Percentiles rank a stretch among this genome's conserved stretches.
Conservation (phyloP, 1,140 invertebrate genomes). For the Pachyrhynchus sulphureomaculatus region DNA sequence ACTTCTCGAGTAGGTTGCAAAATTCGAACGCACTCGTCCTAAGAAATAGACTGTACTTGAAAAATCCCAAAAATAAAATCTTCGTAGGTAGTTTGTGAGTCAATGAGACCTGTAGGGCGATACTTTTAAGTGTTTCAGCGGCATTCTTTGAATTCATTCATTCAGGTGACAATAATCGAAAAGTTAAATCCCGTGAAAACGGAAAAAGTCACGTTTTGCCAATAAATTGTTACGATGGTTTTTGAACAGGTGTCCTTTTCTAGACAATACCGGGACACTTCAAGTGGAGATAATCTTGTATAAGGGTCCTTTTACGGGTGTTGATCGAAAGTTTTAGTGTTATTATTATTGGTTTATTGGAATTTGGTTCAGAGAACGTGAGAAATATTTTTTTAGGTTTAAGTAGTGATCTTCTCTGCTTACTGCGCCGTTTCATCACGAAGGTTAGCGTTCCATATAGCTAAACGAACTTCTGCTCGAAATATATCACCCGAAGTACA, state of each 20-base stretch:
- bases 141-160: conserved; percentile 13
- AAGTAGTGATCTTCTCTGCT: too few species aligned
- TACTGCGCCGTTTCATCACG: too few species aligned
- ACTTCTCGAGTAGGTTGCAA: too few species aligned
- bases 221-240: conserved; percentile 19
- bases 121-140: background rate
- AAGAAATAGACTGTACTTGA: background rate
- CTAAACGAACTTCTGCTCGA: too few species aligned
- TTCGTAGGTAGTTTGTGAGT: background rate
- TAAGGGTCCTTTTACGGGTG: too few species aligned
- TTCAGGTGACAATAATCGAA: conserved; percentile 34
- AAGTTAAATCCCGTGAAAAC: conserved; percentile 31
- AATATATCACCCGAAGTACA: too few species aligned
- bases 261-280: background rate
- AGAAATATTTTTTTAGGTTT: too few species aligned
- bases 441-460: too few species aligned
- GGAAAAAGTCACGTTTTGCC: conserved; percentile 36
- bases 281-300: background rate
- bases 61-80: background rate
- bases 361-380: too few species aligned
- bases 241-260: conserved; percentile 35
- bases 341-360: too few species aligned
- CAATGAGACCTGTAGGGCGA: conserved; percentile 3
- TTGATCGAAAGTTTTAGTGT: too few species aligned
- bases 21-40: too few species aligned